Evolutionary conservation across 2,888 invertebrate genomes (phyloP).

Genomic region (Ditula angustiorana): DNA sequence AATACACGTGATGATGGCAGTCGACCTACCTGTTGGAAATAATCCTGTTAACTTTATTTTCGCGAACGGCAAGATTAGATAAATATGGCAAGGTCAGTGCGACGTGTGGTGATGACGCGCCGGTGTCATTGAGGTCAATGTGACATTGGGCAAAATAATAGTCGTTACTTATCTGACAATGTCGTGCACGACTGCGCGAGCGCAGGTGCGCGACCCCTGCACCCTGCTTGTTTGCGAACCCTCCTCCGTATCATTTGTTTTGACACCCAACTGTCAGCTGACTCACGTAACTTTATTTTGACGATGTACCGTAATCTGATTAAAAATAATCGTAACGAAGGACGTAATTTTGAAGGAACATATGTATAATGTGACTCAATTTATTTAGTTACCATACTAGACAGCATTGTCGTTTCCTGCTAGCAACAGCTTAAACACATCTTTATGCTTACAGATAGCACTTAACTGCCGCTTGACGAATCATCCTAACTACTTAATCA

Average conservation of each 20-base stretch:
- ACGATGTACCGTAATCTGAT: slow-evolving; percentile 7
- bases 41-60: slow-evolving; percentile 65
- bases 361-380: background rate
- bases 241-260: slow-evolving; percentile 43
- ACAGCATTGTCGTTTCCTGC: too few species aligned
- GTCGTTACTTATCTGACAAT: slow-evolving; percentile 84
- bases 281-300: slow-evolving; percentile 42
- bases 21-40: slow-evolving; percentile 46
- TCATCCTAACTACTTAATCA: too few species aligned
- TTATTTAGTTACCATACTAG: too few species aligned
- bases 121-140: slow-evolving; percentile 84
- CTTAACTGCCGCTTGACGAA: too few species aligned
- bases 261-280: slow-evolving; percentile 43
- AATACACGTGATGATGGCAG: slow-evolving; percentile 27
- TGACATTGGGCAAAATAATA: slow-evolving; percentile 85
- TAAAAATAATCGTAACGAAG: background rate
- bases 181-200: slow-evolving; percentile 71
- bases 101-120: slow-evolving; percentile 73
- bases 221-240: slow-evolving; percentile 59
- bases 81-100: slow-evolving; percentile 81
- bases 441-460: too few species aligned
- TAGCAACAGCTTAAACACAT: too few species aligned
- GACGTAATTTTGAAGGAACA: background rate
- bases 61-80: slow-evolving; percentile 80
- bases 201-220: slow-evolving; percentile 81